These are phyloP conservation scores for Smithornis capensis DNA, from an alignment of 2,113 vertebrate species.

Conservation along the genomic window DNA sequence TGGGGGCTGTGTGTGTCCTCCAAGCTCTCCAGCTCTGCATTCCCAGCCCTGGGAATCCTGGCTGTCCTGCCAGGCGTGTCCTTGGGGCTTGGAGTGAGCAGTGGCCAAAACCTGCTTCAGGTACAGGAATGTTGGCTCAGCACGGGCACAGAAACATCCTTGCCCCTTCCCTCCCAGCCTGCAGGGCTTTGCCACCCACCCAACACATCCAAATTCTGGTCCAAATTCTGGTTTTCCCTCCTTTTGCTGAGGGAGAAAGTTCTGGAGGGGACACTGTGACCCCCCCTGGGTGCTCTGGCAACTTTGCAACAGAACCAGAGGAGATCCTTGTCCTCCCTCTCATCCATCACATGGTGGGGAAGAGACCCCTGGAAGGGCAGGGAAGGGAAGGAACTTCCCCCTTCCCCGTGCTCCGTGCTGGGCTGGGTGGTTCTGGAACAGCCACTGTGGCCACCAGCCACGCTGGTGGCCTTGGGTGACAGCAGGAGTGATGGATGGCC, in stretches of 20 bases:
- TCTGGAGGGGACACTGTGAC: background rate
- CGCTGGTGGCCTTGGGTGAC: background rate
- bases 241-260: too few species aligned
- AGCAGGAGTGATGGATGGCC: accelerated
- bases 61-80: background rate
- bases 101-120: background rate
- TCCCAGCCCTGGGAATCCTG: background rate
- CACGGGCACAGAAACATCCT: background rate
- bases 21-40: background rate
- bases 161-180: background rate
- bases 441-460: background rate
- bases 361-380: background rate
- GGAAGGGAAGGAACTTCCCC: background rate
- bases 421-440: background rate
- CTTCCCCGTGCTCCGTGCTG: background rate
- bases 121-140: background rate
- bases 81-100: background rate
- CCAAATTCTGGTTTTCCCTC: background rate
- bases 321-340: background rate
- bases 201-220: accelerated
- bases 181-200: background rate
- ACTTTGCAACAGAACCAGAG: background rate
- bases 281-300: background rate
- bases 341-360: background rate
- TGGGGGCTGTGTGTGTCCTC: background rate